Conservation (phyloP, 2,113 vertebrate genomes). For the Carettochelys insculpta region DNA sequence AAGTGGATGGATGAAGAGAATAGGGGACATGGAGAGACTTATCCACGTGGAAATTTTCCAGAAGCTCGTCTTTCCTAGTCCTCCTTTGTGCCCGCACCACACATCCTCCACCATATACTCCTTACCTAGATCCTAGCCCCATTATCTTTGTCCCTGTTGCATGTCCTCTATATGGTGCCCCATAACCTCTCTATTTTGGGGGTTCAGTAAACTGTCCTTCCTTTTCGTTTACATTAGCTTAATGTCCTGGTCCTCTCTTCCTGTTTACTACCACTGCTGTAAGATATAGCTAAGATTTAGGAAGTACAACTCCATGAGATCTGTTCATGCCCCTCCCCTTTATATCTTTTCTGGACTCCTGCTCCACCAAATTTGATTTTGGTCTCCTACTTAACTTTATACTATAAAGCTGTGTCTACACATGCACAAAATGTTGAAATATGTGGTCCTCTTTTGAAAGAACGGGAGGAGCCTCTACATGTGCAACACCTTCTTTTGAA, state of each 20-base stretch:
- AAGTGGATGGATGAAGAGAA: neutral
- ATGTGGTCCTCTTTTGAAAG: too few species aligned
- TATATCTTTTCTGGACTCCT: neutral
- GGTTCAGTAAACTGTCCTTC: neutral
- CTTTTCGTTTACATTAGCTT: neutral
- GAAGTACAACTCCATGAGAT: neutral
- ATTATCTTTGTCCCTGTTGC: neutral
- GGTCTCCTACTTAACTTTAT: neutral
- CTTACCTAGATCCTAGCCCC: too few species aligned
- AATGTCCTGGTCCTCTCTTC: neutral
- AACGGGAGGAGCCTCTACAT: too few species aligned
- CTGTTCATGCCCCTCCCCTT: neutral
- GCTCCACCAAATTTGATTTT: neutral
- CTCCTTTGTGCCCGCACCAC: neutral
- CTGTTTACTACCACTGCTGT: neutral
- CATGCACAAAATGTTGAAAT: too few species aligned
- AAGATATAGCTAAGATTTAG: neutral
- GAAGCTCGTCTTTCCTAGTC: neutral
- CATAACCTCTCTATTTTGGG: neutral
- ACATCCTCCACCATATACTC: too few species aligned
- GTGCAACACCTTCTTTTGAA: too few species aligned
- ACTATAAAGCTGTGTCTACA: too few species aligned
- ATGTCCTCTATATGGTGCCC: neutral
- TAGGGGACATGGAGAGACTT: too few species aligned
- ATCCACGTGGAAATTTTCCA: fast-evolving